These are phyloP conservation scores for Microhierax caerulescens DNA, from an alignment of 2,797 vertebrate species.

Conservation along the genomic window DNA sequence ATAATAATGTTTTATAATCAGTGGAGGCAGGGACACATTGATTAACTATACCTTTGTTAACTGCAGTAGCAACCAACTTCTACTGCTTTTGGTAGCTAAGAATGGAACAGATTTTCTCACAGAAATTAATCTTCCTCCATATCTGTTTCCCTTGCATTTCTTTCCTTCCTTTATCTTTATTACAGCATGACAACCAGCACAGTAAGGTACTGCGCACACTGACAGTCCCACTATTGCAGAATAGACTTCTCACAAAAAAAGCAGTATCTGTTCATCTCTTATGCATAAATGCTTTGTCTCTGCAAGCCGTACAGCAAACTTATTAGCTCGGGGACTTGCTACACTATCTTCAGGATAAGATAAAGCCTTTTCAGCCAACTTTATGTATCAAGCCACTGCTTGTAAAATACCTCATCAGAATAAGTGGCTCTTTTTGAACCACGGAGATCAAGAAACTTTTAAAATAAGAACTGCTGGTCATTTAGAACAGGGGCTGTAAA, in stretches of 20 bases:
- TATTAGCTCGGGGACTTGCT: background rate
- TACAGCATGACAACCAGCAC: background rate
- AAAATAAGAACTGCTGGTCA: background rate
- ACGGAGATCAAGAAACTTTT: background rate
- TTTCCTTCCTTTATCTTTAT: constrained; percentile 48
- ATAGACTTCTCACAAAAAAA: background rate
- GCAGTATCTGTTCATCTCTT: constrained; percentile 2
- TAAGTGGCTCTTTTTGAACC: background rate
- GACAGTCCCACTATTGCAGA: background rate
- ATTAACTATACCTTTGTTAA: constrained; percentile 27
- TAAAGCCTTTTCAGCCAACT: background rate
- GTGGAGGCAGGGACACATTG: background rate
- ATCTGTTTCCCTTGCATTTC: background rate
- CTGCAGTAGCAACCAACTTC: background rate
- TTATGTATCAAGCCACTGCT: background rate
- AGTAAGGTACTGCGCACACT: background rate
- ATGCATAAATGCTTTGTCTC: constrained; percentile 36
- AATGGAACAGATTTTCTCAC: background rate
- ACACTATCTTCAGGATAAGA: background rate
- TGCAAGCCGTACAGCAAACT: background rate
- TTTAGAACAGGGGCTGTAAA: background rate
- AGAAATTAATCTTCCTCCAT: constrained; percentile 9
- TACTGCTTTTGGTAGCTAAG: background rate
- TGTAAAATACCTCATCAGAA: background rate
- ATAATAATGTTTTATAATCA: background rate